Evolutionary conservation across 2,113 vertebrate species (phyloP), one percentile per base, ranked within the genome.

Genomic region (Eulemur rufifrons): DNA sequence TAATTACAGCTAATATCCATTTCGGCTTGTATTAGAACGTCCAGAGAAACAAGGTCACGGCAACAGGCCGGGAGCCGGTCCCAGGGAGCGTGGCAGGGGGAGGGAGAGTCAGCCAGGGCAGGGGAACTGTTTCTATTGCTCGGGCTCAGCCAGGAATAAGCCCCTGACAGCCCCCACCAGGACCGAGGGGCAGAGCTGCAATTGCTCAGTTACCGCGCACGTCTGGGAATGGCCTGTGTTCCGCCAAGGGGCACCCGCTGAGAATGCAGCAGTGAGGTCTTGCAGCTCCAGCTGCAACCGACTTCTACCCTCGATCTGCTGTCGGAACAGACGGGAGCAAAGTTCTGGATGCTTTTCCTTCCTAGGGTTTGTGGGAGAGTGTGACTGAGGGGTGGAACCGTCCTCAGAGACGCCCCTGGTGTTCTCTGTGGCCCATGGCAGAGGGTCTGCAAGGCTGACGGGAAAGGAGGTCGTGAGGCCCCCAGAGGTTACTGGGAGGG

Each of bases 1-100:
- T 98, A 98, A 99, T 99, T 98, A 98, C 98, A 96, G 98, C 97
- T 98, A 98, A 98, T 98, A 99, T 97, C 98, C 98, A 98, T 98
- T 98, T 98, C 97, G 86, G 97, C 97, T 95, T 97, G 97, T 98
- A 97, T 98, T 97, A 98, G 98, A 98, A 97, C 78, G 94, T 98
- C 97, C 98, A 98, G 97, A 98, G 98, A 98, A 99, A 99, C 97
- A 98, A 98, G 99, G 98, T 98, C 97, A 94, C 39, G 84, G 97
- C 96, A 97, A 97, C 68, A 95, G 98, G 97, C 96, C 89, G 69
- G 97, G 98, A 98, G 98, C 98, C 66, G 96, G 97, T 97, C 98
- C 98, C 85, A 0, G 96, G 94, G 96, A 97, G 97, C 95, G 63
- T 50, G 45, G 9, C 83, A 96, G 71, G 11, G 37, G 34, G 71